Evolutionary conservation across 2,113 vertebrate genomes (phyloP), one percentile per base, ranked within the genome.

Genomic region (Pithys albifrons): DNA sequence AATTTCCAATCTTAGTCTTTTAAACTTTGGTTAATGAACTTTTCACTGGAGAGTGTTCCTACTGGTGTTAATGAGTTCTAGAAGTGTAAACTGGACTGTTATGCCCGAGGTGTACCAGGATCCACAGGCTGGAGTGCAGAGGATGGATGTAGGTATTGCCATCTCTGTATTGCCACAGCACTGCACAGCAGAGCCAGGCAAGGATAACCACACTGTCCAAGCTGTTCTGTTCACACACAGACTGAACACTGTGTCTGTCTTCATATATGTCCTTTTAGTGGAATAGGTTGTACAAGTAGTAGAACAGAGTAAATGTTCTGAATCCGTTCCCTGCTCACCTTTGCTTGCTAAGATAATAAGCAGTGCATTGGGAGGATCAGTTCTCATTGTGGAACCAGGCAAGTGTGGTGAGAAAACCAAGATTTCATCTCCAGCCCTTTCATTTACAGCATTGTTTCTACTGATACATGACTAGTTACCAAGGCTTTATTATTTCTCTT

Each of bases 251-350:
- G 1, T 37, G 27, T 25, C 52, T 81, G 25, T 64, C n/a, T 9
- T 57, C 4, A 4, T 19, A 3, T 1, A 15, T n/a, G 0, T 31
- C 45, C 3, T 2, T 19, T 29, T 41, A 39, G 51, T 54, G 31
- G 25, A 76, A 11, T 1, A 49, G 35, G 13, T 4, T 73, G 31
- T 45, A 25, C 8, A 49, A 90, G 71, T 0, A 23, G 29, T 5
- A 37, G 22, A 80, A 77, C 14, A 35, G 11, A 72, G 25, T 8
- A 6, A 27, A 27, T 0, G 0, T 19, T 6, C 2, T 25, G 31
- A 49, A 16, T 76, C 52, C 1, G 12, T 77, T 73, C 52, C 0
- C 48, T 81, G 20, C 24, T 64, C 45, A 16, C 18, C 33, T 77
- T 66, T 23, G 7, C 11, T 5, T 2, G 4, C 15, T 22, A 3